Conservation (phyloP, 2,113 vertebrate species). For the Callipepla californica region DNA sequence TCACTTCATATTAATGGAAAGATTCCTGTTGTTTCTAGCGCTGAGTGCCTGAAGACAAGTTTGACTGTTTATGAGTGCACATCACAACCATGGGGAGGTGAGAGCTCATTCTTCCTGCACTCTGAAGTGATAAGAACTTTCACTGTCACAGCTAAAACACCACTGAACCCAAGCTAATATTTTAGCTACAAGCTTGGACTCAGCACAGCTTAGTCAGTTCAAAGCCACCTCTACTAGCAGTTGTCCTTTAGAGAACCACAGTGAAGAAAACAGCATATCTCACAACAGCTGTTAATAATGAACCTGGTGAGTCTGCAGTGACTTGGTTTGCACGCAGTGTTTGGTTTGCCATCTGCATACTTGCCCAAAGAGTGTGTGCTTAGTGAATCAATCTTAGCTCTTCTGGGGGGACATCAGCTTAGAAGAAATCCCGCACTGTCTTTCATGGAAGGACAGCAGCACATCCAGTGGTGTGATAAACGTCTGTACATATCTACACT, state of each 20-base stretch:
- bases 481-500: neutral
- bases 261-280: no score
- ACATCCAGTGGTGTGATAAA: neutral
- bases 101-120: neutral
- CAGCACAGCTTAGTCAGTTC: neutral
- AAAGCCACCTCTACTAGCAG: neutral
- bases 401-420: neutral
- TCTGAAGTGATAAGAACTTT: neutral
- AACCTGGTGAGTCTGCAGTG: neutral
- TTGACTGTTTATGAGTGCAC: neutral
- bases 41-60: neutral
- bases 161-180: neutral
- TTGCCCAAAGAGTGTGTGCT: neutral
- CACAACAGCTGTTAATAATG: neutral
- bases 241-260: no score
- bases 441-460: neutral
- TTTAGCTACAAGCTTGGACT: neutral
- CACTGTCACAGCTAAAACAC: neutral
- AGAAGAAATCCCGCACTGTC: neutral
- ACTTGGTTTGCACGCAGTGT: neutral
- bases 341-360: neutral
- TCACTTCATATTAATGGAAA: conserved; percentile 14
- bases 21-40: neutral
- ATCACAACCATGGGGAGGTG: neutral
- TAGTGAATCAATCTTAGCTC: neutral